These are phyloP conservation scores for Lophotis ruficrista DNA, from an alignment of 2,113 vertebrate species.

Conservation along the genomic window DNA sequence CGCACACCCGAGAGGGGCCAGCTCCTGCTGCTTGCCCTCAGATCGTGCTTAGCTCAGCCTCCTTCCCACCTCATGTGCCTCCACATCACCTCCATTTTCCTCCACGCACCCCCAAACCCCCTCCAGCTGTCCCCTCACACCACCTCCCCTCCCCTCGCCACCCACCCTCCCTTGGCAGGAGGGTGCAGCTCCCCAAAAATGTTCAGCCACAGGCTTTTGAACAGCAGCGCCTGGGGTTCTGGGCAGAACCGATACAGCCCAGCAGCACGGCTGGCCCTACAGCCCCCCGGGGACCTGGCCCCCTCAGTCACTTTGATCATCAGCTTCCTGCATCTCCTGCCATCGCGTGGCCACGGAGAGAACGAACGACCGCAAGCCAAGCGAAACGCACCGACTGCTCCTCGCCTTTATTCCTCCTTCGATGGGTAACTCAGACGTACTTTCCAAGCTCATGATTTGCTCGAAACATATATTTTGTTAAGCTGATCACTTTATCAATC, in stretches of 20 bases:
- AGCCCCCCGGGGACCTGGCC: fast-evolving
- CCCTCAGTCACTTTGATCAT: fast-evolving
- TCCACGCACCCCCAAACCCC: too few relatives aligned
- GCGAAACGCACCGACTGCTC: fast-evolving
- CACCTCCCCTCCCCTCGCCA: background rate
- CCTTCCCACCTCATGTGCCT: background rate
- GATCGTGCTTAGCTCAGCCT: background rate
- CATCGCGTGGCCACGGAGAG: background rate
- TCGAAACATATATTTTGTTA: fast-evolving
- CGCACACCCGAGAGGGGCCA: too few relatives aligned
- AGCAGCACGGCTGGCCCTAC: fast-evolving
- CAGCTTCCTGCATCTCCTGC: background rate
- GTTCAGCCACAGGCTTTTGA: background rate
- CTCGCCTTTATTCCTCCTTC: background rate
- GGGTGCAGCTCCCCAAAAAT: fast-evolving
- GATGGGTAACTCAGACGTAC: background rate
- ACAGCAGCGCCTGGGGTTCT: fast-evolving
- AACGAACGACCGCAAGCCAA: fast-evolving
- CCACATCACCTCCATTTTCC: background rate
- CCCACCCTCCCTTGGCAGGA: fast-evolving
- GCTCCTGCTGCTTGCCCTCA: too few relatives aligned
- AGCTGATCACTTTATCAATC: background rate
- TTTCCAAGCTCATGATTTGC: background rate
- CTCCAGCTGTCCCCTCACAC: background rate
- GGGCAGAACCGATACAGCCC: fast-evolving